These are phyloP conservation scores for Chloromyia formosa DNA, from an alignment of 2,888 invertebrate genomes.

Conservation along the genomic window DNA sequence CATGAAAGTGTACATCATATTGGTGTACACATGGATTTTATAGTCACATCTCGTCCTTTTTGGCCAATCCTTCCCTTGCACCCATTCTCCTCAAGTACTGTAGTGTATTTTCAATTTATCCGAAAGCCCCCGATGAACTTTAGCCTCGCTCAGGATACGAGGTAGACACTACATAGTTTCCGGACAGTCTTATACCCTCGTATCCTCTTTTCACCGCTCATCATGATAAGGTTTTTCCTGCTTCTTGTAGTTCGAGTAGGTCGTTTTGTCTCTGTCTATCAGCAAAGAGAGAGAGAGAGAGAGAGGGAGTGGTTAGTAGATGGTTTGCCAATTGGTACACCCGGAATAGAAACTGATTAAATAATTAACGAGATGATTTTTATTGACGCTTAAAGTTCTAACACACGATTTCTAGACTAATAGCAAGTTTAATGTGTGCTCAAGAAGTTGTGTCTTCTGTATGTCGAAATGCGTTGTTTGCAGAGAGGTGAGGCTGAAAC, in stretches of 20 bases:
- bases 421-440: constrained; percentile 13
- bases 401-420: neutral
- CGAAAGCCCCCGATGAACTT: neutral
- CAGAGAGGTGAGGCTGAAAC: no score
- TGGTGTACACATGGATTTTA: neutral
- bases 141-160: neutral
- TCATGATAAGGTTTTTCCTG: no score
- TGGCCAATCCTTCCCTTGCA: neutral
- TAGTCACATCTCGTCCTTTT: neutral
- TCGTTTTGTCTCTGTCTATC: neutral
- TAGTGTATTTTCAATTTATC: neutral
- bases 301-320: neutral
- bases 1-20: constrained; percentile 1
- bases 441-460: neutral
- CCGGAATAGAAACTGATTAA: constrained; percentile 24
- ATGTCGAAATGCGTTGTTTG: neutral
- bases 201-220: no score
- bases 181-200: no score
- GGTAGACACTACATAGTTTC: no score
- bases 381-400: constrained; percentile 10
- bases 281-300: no score
- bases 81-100: neutral
- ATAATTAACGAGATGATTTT: constrained; percentile 36
- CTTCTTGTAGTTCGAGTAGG: no score
- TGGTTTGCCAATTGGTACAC: neutral